Conservation (phyloP, 2,113 vertebrate species). For the Charina bottae region DNA sequence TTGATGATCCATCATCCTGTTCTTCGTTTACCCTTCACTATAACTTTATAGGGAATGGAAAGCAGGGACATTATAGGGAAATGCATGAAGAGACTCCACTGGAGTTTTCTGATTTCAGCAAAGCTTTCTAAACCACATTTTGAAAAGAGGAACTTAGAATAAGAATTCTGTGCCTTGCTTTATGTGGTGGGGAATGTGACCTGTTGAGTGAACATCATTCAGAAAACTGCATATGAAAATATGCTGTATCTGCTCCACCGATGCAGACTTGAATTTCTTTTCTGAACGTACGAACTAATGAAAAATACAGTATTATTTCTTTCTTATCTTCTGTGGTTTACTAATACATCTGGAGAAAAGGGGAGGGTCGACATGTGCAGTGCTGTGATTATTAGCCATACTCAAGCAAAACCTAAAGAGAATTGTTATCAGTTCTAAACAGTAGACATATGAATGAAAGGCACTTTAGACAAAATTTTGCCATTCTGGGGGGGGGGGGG, state of each 20-base stretch:
- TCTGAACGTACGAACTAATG: not conserved
- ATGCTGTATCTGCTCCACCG: not conserved
- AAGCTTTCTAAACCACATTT: not conserved
- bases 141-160: not conserved
- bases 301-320: not conserved
- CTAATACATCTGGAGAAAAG: not conserved
- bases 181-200: not conserved
- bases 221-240: not conserved
- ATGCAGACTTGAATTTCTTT: not conserved
- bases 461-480: not conserved
- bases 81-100: not conserved
- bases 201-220: not conserved
- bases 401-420: not conserved
- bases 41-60: not conserved
- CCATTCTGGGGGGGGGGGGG: not conserved
- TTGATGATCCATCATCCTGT: not conserved
- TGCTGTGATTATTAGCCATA: not conserved
- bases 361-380: not conserved
- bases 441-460: not conserved
- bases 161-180: not conserved
- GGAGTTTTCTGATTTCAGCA: not conserved
- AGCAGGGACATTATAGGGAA: not conserved
- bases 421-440: not conserved
- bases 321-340: not conserved
- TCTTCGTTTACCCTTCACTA: not conserved